A percentile compares a stretch with the other conserved stretches of the same genome.
phyloP scores from a whole-genome alignment of 1,140 invertebrate genomes.

The Ylistrum balloti region DNA sequence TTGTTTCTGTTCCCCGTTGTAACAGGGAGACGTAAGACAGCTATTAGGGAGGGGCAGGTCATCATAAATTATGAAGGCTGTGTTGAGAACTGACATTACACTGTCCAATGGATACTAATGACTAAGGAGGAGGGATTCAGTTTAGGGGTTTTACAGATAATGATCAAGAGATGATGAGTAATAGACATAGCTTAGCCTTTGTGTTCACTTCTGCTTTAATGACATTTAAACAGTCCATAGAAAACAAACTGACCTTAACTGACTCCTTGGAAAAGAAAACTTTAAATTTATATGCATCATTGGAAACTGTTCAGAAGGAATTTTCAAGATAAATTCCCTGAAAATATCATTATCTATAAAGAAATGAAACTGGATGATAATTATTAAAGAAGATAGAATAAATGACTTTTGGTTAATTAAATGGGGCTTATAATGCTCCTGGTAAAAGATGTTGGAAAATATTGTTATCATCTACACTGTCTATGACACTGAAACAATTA shows the following conservation, averaged over 20 bases:
- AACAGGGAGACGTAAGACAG: neutral
- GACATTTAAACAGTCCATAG: neutral
- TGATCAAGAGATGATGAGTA: neutral
- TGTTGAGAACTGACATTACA: neutral
- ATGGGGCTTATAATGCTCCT: too few relatives aligned
- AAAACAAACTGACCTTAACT: neutral
- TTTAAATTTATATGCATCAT: too few relatives aligned
- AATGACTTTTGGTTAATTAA: too few relatives aligned
- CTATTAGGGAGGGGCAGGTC: neutral
- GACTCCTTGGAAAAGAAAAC: neutral
- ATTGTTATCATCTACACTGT: too few relatives aligned
- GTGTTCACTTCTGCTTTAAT: neutral
- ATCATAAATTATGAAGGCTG: conserved; percentile 8
- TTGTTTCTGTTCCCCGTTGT: conserved; percentile 11
- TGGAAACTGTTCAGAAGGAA: too few relatives aligned
- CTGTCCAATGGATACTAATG: neutral
- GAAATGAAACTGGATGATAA: too few relatives aligned
- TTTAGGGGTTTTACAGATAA: neutral
- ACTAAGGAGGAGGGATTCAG: neutral
- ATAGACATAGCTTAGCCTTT: neutral
- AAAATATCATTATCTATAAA: too few relatives aligned
- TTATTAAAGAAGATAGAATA: too few relatives aligned
- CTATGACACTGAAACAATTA: too few relatives aligned
- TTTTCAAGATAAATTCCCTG: too few relatives aligned
- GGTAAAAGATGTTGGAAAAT: too few relatives aligned